phyloP scores from a whole-genome alignment of 2,888 invertebrate genomes.

The Hesperia comma region DNA sequence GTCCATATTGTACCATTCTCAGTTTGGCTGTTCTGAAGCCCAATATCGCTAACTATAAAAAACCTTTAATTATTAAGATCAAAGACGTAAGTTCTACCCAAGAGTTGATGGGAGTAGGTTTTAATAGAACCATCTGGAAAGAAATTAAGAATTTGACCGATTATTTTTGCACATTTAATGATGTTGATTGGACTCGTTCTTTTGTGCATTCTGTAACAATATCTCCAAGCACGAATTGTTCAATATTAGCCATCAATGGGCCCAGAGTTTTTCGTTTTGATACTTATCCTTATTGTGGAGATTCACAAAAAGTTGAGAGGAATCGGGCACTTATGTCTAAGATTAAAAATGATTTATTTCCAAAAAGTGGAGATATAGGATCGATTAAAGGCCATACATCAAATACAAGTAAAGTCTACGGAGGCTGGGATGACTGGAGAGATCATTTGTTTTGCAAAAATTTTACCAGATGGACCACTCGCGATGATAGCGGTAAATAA shows the following conservation, averaged over 20 bases:
- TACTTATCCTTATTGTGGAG: constrained; percentile 42
- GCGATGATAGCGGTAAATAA: not conserved
- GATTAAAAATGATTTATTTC: constrained; percentile 30
- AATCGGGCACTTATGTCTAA: constrained; percentile 29
- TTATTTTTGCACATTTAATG: constrained; percentile 55
- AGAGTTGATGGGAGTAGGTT: constrained; percentile 51
- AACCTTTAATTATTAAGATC: constrained; percentile 41
- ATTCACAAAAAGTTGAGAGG: constrained; percentile 34
- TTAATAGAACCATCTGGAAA: constrained; percentile 55
- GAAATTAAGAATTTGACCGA: constrained; percentile 47
- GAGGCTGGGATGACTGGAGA: constrained; percentile 42
- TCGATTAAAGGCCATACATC: constrained; percentile 23
- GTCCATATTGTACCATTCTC: constrained; percentile 54
- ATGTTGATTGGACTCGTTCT: constrained; percentile 57
- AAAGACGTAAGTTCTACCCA: constrained; percentile 49
- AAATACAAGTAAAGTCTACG: constrained; percentile 20
- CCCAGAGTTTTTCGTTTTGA: constrained; percentile 50
- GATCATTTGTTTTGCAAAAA: constrained; percentile 44
- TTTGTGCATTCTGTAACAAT: constrained; percentile 48
- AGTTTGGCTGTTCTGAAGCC: constrained; percentile 51
- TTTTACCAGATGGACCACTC: constrained; percentile 35
- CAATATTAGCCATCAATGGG: constrained; percentile 48
- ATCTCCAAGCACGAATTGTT: constrained; percentile 44
- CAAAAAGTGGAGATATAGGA: constrained; percentile 23
- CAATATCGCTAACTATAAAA: constrained; percentile 39